Conservation (phyloP, 2,888 invertebrate genomes). For the Epistrophella euchroma region DNA sequence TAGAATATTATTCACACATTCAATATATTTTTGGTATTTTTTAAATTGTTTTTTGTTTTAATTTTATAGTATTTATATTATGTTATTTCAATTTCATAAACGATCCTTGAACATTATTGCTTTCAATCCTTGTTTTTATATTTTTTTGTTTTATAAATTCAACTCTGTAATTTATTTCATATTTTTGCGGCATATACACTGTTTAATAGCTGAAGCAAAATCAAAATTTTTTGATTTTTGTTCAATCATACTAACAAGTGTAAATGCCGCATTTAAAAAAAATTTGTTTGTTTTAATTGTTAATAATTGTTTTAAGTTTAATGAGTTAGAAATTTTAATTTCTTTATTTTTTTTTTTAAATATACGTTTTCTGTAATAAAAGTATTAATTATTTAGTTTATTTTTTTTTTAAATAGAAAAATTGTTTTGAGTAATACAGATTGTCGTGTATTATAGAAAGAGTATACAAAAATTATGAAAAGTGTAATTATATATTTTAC, state of each 20-base stretch:
- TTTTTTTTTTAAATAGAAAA: conserved; percentile 50
- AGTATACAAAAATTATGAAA: conserved; percentile 61
- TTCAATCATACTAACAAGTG: too few species aligned
- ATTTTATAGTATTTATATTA: conserved; percentile 9
- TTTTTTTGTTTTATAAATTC: conserved; percentile 12
- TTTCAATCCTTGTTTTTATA: conserved; percentile 50
- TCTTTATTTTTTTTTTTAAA: conserved; percentile 51
- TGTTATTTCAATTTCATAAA: conserved; percentile 36
- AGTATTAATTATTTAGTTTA: conserved; percentile 29
- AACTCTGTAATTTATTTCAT: conserved; percentile 26
- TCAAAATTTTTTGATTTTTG: too few species aligned
- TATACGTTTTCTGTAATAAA: conserved; percentile 40
- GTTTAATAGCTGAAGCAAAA: too few species aligned
- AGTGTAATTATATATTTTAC: conserved; percentile 51
- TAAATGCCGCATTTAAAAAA: too few species aligned
- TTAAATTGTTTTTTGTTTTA: neutral
- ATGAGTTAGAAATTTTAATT: conserved; percentile 17
- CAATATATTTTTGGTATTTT: conserved; percentile 49
- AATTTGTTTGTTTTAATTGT: conserved; percentile 1
- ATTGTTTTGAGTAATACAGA: conserved; percentile 65
- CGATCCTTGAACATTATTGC: conserved; percentile 60
- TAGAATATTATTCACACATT: conserved; percentile 74
- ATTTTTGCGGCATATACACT: too few species aligned
- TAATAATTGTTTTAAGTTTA: conserved; percentile 20
- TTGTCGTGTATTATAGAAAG: conserved; percentile 69